Percentiles rank a stretch among this genome's conserved stretches.
These are phyloP conservation scores for Melanaphis sacchari DNA, from an alignment of 1,140 invertebrate genomes.

Conservation along the genomic window DNA sequence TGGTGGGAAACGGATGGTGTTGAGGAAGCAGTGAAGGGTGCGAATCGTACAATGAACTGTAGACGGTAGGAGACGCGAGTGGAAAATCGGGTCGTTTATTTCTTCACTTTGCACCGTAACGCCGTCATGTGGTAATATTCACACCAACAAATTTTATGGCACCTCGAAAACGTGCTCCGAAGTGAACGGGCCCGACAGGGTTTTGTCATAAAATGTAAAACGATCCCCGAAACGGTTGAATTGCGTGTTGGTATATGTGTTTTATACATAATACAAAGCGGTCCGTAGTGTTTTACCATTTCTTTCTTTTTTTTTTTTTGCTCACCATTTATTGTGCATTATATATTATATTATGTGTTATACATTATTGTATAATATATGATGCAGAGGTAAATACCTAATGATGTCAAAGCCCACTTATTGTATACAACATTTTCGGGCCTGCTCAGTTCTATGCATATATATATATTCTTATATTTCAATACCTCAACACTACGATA, in stretches of 20 bases:
- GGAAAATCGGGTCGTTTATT: constrained; percentile 12
- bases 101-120: not conserved
- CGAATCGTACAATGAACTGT: not conserved
- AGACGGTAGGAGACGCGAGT: not conserved
- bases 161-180: not conserved
- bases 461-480: not conserved
- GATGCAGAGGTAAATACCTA: not conserved
- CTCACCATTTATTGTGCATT: not conserved
- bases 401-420: not conserved
- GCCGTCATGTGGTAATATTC: constrained; percentile 3
- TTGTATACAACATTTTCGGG: not conserved
- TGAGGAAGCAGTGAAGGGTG: not conserved
- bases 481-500: not conserved
- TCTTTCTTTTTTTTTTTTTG: not conserved
- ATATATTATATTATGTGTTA: not conserved
- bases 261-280: not conserved
- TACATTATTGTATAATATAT: not conserved
- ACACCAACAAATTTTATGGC: constrained; percentile 26
- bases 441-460: not conserved
- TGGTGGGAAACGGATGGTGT: not conserved
- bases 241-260: not conserved
- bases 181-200: not conserved
- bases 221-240: not conserved
- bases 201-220: constrained; percentile 25
- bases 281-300: not conserved